Evolutionary conservation across 2,113 vertebrate genomes (phyloP).

Genomic region (Columba livia): DNA sequence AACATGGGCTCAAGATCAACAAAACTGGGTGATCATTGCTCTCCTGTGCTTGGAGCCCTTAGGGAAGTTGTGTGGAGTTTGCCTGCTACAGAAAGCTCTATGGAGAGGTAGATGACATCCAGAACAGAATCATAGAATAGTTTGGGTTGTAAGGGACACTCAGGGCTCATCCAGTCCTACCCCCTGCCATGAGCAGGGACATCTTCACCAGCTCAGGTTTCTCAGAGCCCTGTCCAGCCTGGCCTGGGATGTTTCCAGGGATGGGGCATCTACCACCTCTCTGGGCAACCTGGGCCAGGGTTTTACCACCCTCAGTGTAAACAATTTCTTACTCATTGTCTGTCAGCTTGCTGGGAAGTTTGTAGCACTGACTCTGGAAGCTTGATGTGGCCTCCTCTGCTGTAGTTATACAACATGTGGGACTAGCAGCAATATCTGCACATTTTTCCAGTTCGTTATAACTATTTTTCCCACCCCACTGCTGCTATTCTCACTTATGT

Average conservation of each 20-base stretch:
- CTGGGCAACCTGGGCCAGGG: too few relatives aligned
- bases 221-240: too few relatives aligned
- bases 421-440: not conserved
- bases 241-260: too few relatives aligned
- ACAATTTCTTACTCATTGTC: not conserved
- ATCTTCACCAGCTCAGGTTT: too few relatives aligned
- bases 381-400: not conserved
- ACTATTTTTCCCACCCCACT: not conserved
- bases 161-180: too few relatives aligned
- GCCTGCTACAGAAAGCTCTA: not conserved
- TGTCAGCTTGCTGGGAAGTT: not conserved
- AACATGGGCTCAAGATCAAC: not conserved
- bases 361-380: not conserved
- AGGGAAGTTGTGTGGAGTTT: not conserved
- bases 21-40: not conserved
- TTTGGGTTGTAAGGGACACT: too few relatives aligned
- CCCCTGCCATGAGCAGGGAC: too few relatives aligned
- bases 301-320: too few relatives aligned
- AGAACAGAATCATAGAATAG: too few relatives aligned
- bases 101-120: not conserved
- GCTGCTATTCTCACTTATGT: fast-evolving
- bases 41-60: not conserved
- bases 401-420: fast-evolving
- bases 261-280: too few relatives aligned
- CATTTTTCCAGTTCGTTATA: fast-evolving